These are phyloP conservation scores for Phyto melanocephala DNA, from an alignment of 2,888 invertebrate genomes.

Conservation along the genomic window DNA sequence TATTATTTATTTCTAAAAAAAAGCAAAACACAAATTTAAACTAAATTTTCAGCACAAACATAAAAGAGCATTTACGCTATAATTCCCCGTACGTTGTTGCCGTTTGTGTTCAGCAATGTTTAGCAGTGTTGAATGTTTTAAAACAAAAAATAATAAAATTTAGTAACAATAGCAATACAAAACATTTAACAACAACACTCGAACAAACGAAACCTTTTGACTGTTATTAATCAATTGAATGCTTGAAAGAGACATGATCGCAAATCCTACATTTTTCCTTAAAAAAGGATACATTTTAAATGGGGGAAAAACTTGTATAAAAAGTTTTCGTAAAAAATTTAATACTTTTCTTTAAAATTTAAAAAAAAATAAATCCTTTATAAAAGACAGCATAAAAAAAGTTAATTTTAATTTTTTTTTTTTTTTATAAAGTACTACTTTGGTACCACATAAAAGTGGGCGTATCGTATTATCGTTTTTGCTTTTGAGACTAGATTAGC, in stretches of 20 bases:
- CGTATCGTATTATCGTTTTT: too few species aligned
- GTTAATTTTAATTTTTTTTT: too few species aligned
- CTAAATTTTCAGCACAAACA: constrained; percentile 26
- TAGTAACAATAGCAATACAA: neutral
- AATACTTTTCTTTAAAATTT: too few species aligned
- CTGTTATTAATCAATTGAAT: constrained; percentile 51
- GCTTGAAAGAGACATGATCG: neutral
- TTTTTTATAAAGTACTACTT: too few species aligned
- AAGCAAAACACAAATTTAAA: neutral
- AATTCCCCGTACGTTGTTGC: neutral
- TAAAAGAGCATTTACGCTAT: constrained; percentile 29
- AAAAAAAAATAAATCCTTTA: too few species aligned
- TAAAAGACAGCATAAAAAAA: too few species aligned
- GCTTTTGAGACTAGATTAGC: too few species aligned
- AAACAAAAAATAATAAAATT: neutral
- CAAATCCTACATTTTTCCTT: neutral
- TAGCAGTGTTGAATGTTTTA: constrained; percentile 30
- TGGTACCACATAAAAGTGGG: too few species aligned
- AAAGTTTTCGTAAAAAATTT: too few species aligned
- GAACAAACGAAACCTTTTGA: constrained; percentile 37
- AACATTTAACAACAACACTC: constrained; percentile 40
- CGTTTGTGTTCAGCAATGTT: neutral
- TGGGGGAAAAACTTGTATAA: too few species aligned
- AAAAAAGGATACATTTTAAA: neutral
- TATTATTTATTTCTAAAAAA: neutral